Evolutionary conservation across 2,797 vertebrate species (phyloP).

Genomic region (Molossus molossus): DNA sequence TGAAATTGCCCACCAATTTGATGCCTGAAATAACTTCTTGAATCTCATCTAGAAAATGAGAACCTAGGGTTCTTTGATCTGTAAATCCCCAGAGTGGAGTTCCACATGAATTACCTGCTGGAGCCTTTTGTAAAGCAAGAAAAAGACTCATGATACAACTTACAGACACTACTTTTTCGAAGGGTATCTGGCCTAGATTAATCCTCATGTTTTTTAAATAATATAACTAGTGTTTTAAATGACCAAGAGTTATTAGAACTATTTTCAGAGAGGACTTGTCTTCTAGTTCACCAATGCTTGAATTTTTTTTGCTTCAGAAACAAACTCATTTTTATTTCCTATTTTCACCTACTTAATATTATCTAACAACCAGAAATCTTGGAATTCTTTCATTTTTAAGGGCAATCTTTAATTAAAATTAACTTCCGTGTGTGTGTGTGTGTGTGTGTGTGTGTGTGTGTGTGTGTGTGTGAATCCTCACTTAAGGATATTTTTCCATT

Average conservation of each 20-base stretch:
- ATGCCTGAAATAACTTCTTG: constrained; percentile 1
- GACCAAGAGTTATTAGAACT: constrained; percentile 25
- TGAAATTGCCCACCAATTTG: not conserved
- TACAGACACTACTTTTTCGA: not conserved
- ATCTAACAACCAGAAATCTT: constrained; percentile 26
- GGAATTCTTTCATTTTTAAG: constrained; percentile 60
- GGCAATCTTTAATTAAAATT: constrained; percentile 41
- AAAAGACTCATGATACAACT: not conserved
- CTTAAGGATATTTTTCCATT: too few species aligned
- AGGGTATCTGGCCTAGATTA: not conserved
- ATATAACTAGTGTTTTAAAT: constrained; percentile 38
- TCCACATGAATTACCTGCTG: not conserved
- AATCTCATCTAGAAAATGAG: constrained; percentile 47
- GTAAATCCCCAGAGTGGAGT: not conserved
- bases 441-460: too few species aligned
- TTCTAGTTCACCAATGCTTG: not conserved
- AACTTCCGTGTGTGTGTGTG: too few species aligned
- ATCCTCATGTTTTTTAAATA: not conserved
- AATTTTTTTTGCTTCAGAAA: constrained; percentile 55
- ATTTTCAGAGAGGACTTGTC: constrained; percentile 4
- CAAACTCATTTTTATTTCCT: not conserved
- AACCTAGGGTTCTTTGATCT: not conserved
- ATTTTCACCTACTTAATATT: constrained; percentile 44
- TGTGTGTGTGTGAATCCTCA: too few species aligned
- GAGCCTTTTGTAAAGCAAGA: constrained; percentile 17